Conservation (phyloP, 2,113 vertebrate genomes). For the Seriola rivoliana region DNA sequence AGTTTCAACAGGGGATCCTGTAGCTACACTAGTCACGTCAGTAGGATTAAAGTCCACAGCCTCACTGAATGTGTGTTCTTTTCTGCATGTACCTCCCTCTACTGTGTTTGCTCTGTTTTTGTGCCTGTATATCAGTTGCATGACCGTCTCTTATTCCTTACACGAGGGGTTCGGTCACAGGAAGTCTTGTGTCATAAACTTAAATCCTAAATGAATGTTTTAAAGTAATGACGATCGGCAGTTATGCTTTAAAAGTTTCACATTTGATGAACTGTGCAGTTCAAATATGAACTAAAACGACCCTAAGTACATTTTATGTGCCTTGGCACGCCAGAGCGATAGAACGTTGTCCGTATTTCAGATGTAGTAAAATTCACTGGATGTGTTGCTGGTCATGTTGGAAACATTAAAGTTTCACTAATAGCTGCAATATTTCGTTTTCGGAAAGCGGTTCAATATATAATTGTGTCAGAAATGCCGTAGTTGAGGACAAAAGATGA, state of each 20-base stretch:
- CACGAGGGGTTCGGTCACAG: not conserved
- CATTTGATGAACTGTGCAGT: not conserved
- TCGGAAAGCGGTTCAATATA: too few species aligned
- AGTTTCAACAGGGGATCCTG: not conserved
- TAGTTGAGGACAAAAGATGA: too few species aligned
- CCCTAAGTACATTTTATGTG: not conserved
- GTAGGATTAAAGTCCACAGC: not conserved
- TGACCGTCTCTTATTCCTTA: not conserved
- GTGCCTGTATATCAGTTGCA: slow-evolving; percentile 43
- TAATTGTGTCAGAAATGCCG: too few species aligned
- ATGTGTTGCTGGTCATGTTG: not conserved
- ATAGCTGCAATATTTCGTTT: too few species aligned
- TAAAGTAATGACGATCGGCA: not conserved
- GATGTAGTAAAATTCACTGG: not conserved
- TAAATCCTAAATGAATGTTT: not conserved
- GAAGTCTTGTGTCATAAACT: slow-evolving; percentile 1
- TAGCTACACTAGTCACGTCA: not conserved
- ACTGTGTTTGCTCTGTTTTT: not conserved
- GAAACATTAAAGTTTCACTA: too few species aligned
- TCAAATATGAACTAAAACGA: not conserved
- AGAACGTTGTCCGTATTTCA: not conserved
- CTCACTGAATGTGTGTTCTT: not conserved
- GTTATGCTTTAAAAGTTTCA: not conserved
- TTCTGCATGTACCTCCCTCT: not conserved
- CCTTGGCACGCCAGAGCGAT: slow-evolving; percentile 4